Base-by-base conservation (phyloP, 2,797 vertebrate genomes). In the Silurus aristotelis region DNA sequence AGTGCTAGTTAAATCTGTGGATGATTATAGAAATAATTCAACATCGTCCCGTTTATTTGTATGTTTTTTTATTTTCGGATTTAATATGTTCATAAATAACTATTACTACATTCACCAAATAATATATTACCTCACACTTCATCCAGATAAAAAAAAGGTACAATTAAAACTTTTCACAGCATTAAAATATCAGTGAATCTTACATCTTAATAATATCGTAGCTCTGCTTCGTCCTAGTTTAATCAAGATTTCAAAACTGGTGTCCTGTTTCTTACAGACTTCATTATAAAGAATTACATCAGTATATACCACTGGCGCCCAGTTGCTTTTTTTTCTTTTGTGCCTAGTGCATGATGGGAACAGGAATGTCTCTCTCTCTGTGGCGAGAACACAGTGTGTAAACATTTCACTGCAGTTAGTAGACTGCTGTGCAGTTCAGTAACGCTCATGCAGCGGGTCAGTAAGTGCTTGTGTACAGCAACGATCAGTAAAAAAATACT, bases 1-100 rank as follows among this genome's bases (percentile, higher is more conserved):
- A n/a, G 27, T 27, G 27, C 27, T 27, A 25, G 14, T 25, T 6
- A 61, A 20, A 31, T 13, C 20, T 14, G 14, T 55, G 27, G 38
- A 27, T 19, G 22, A 7, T 52, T 80, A 14, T 7, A 67, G 48
- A 22, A 31, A 67, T 19, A 25, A 66, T 52, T 27, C 14, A 80
- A 52, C n/a, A 9, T 52, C 13, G 3, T 52, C 1, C 46, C 17
- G n/a, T n/a, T 15, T 31, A 38, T 38, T 38, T 38, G 31, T 38
- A 3, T 38, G 38, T 38, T 20, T 22, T 52, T 94, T 93, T 96
- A 95, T 97, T 97, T 96, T 97, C 97, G 98, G 95, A 68, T 81
- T 81, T 96, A 95, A 96, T 97, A 96, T 96, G 96, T 96, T 96
- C 97, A 97, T 98, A 97, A 97, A 98, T 97, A 97, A 96, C 97